These are phyloP conservation scores for Sebastes hubbsi DNA, from an alignment of 2,797 vertebrate species.

Conservation along the genomic window DNA sequence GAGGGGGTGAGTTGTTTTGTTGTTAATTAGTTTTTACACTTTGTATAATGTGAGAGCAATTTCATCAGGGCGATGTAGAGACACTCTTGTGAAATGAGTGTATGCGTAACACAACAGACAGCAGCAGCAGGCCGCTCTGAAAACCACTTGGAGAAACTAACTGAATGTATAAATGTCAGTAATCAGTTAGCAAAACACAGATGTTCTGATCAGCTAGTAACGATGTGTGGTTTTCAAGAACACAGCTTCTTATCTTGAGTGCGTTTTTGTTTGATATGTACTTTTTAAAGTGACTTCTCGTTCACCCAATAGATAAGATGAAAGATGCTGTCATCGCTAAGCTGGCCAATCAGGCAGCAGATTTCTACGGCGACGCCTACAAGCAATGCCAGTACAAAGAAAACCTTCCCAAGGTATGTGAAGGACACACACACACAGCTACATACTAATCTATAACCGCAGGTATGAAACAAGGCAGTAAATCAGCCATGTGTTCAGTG, in stretches of 20 bases:
- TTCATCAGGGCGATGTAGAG: neutral
- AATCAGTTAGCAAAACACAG: neutral
- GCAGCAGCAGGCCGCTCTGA: neutral
- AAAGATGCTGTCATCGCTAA: conserved; percentile 98
- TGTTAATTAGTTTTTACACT: conserved; percentile 5
- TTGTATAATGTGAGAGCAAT: neutral
- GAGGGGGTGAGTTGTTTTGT: neutral
- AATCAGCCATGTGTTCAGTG: conserved; percentile 1
- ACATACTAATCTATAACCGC: conserved; percentile 5
- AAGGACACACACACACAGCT: neutral
- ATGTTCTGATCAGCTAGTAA: neutral
- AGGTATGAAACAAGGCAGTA: neutral
- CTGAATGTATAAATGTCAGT: neutral
- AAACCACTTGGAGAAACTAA: neutral
- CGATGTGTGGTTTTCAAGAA: neutral
- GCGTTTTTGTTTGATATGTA: neutral
- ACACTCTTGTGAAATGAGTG: neutral
- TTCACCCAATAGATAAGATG: conserved; percentile 90
- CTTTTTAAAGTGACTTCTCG: neutral
- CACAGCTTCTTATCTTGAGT: neutral
- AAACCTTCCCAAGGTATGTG: conserved; percentile 95
- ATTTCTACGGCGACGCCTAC: conserved; percentile 97
- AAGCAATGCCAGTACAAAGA: conserved; percentile 99
- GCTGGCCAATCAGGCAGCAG: conserved; percentile 96
- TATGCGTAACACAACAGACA: neutral